Evolutionary conservation across 1,140 invertebrate species (phyloP).

Genomic region (Bombus fervidus): DNA sequence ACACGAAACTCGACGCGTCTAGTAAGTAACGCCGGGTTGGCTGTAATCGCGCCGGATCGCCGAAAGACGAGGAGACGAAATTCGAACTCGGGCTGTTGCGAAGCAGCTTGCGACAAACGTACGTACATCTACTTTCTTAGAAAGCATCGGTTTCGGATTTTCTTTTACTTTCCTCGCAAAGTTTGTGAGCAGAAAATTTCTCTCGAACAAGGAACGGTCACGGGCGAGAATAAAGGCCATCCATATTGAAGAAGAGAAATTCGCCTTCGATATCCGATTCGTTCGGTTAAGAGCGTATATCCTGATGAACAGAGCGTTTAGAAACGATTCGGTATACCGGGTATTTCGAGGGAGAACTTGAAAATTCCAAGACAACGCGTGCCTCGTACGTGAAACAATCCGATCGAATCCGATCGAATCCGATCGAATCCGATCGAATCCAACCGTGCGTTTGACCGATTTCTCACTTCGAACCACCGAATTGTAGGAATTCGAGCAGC

Average conservation of each 20-base stretch:
- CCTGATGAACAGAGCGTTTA: neutral
- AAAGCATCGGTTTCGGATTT: slow-evolving; percentile 7
- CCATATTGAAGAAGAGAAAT: slow-evolving; percentile 29
- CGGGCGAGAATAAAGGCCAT: neutral
- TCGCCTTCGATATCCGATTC: no score
- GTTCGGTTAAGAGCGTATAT: neutral
- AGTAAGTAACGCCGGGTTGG: fast-evolving
- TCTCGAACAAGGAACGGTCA: neutral
- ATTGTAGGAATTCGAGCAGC: slow-evolving; percentile 59
- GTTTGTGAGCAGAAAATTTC: neutral
- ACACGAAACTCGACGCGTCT: no score
- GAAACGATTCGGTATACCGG: neutral
- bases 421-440: neutral
- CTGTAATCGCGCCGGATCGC: no score
- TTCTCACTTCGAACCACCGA: slow-evolving; percentile 50
- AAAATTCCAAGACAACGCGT: slow-evolving; percentile 35
- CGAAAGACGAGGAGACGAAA: no score
- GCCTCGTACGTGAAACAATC: slow-evolving; percentile 57
- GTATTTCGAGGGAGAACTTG: neutral
- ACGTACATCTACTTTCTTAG: neutral
- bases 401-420: slow-evolving; percentile 22
- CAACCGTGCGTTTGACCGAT: slow-evolving; percentile 53
- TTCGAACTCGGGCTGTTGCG: no score
- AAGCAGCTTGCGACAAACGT: neutral
- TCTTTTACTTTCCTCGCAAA: slow-evolving; percentile 5